Conservation (phyloP, 2,113 vertebrate genomes). For the Trichomycterus rosablanca region DNA sequence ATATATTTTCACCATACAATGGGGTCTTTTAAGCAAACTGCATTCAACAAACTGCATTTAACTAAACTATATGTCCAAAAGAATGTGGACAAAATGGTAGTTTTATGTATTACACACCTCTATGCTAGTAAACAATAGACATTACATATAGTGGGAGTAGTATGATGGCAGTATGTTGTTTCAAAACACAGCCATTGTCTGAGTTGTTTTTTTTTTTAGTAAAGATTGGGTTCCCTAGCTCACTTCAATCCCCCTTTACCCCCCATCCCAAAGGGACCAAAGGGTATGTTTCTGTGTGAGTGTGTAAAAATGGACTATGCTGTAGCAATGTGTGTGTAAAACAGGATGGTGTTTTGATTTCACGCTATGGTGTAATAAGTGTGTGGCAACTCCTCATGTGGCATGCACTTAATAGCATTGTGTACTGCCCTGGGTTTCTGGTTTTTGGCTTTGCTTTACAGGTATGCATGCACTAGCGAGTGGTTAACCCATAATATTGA, state of each 20-base stretch:
- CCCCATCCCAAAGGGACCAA: slow-evolving; percentile 17
- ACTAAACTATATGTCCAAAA: too few relatives aligned
- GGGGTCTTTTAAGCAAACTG: too few relatives aligned
- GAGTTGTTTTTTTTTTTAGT: too few relatives aligned
- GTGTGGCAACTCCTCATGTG: not conserved
- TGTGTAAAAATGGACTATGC: not conserved
- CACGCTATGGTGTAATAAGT: slow-evolving; percentile 6
- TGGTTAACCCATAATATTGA: not conserved
- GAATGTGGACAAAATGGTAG: too few relatives aligned
- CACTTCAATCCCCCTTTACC: slow-evolving; percentile 10
- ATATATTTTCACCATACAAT: too few relatives aligned
- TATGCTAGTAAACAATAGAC: too few relatives aligned
- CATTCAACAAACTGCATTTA: too few relatives aligned
- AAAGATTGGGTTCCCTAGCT: slow-evolving; percentile 27
- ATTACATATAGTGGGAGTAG: too few relatives aligned
- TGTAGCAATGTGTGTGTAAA: slow-evolving; percentile 22
- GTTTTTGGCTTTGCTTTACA: not conserved
- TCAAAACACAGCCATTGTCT: too few relatives aligned
- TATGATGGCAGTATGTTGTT: too few relatives aligned
- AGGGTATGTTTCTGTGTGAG: slow-evolving; percentile 27
- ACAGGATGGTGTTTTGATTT: slow-evolving; percentile 18
- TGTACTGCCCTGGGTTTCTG: slow-evolving; percentile 5
- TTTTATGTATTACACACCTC: too few relatives aligned
- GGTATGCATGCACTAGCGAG: not conserved
- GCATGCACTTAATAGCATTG: slow-evolving; percentile 13